Evolutionary conservation across 1,140 invertebrate species (phyloP), one percentile per base, ranked within the genome.

Genomic region (Ceratitis capitata): DNA sequence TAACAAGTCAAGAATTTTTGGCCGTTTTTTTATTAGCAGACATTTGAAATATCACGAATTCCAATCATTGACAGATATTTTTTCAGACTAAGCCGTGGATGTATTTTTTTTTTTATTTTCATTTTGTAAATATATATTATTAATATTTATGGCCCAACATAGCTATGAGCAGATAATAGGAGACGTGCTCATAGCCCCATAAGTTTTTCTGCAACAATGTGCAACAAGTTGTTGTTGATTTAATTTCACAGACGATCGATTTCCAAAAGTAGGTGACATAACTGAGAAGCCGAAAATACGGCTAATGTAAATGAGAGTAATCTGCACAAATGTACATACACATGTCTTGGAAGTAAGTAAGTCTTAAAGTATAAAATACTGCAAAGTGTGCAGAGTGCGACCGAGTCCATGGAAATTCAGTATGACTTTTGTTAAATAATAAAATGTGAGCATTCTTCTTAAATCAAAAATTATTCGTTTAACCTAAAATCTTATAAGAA

Each of bases 171-270:
- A 23, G 39, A 45, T 78, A 23, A 6, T 19, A 78, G 39, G 19
- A 35, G 69, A 45, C 35, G 39, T 78, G 69, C 69, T 35, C 69
- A 42, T 45, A 45, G 69, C n/a, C 39, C 16, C 23, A 32, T n/a
- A 45, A 26, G 35, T 23, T 26, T 12, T 78, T 78, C 39, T 39
- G 39, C 16, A n/a, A 45, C 69, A 78, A 45, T 78, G 69, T 78
- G 69, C 69, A 78, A 78, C 69, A 78, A 78, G 42, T 78, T 78
- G 39, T 42, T 78, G 69, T 78, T 78, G 69, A 78, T 45, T 26
- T 19, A 78, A 78, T 78, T 78, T n/a, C 35, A 78, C 39, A 78
- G 69, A 45, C 32, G 39, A 45, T 14, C 69, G 69, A 78, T 45
- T 78, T 42, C 39, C 10, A 78, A 78, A 78, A 78, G 32, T 69